Evolutionary conservation across 1,140 invertebrate genomes (phyloP), one percentile per base, ranked within the genome.

Genomic region (Schlechtendalia chinensis): DNA sequence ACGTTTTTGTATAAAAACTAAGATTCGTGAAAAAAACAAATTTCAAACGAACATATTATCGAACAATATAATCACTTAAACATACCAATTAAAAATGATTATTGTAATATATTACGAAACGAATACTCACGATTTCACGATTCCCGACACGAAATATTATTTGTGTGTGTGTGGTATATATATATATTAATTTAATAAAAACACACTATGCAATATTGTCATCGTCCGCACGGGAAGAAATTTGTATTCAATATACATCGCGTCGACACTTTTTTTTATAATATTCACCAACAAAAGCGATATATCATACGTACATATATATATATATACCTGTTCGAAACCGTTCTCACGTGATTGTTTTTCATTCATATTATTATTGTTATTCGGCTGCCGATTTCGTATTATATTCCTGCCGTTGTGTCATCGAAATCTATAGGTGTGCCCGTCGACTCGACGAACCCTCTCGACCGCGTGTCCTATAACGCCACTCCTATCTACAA

Each of bases 401-500:
- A 58, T 58, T 58, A 74, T 69, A 12, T 1, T 50, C 22, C 6
- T 12, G n/a, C 53, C 50, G 19, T 74, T n/a, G 54, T 58, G 53
- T 16, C 53, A 74, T 74, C 29, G 54, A 74, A 74, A 56, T 39
- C 50, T 17, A 56, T 56, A 58, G 71, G 71, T 74, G 71, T 32
- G 71, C 27, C n/a, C 71, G 50, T 32, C n/a, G 19, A 56, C 5
- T 74, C 71, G 54, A 74, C 50, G n/a, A 56, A 74, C 71, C 71
- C 71, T 74, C 29, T 56, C 11, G 27, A 39, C 24, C 54, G 2
- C 27, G 17, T 19, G 50, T 72, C 17, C 16, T 11, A n/a, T 45
- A 69, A 8, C 32, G 32, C 47, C 71, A 58, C 71, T 56, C 71
- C 71, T 74, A 56, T 8, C 32, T 39, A 39, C 8, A 39, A 39